Evolutionary conservation across 2,888 invertebrate species (phyloP).

Genomic region (Bellardia pandia): DNA sequence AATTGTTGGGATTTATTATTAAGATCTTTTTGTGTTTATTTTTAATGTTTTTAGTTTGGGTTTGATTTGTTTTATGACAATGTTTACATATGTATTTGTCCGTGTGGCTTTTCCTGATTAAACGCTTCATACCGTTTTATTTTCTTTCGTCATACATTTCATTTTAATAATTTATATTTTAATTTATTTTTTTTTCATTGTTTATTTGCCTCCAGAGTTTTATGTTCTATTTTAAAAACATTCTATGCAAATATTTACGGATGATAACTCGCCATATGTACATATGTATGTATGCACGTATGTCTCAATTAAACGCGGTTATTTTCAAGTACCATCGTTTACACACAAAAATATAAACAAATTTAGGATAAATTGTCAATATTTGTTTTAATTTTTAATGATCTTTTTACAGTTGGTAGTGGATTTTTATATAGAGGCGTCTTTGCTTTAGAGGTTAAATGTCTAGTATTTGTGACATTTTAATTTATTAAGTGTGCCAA

Average conservation of each 20-base stretch:
- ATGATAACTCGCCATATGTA: slow-evolving; percentile 40
- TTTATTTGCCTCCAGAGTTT: slow-evolving; percentile 39
- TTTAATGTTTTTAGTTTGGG: background rate
- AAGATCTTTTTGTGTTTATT: background rate
- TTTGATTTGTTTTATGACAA: background rate
- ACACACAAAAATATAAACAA: slow-evolving; percentile 12
- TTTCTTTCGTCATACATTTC: slow-evolving; percentile 45
- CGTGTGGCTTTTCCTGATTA: slow-evolving; percentile 18
- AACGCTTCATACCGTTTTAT: background rate
- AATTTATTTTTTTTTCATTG: slow-evolving; percentile 34
- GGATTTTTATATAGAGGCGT: background rate
- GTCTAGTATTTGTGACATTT: background rate
- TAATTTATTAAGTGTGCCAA: too few species aligned
- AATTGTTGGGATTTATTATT: too few species aligned
- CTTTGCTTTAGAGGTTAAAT: background rate
- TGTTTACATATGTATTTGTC: background rate
- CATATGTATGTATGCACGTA: slow-evolving; percentile 34
- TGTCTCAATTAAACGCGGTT: background rate
- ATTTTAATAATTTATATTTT: background rate
- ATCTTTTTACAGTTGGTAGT: background rate
- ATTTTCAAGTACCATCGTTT: slow-evolving; percentile 10
- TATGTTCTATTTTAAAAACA: slow-evolving; percentile 61
- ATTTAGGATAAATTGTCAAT: background rate
- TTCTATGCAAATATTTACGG: slow-evolving; percentile 53
- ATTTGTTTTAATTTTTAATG: background rate